A percentile compares a stretch with the other conserved stretches of the same genome.
Evolutionary conservation across 2,888 invertebrate species (phyloP).

Genomic region (Eupithecia inturbata): DNA sequence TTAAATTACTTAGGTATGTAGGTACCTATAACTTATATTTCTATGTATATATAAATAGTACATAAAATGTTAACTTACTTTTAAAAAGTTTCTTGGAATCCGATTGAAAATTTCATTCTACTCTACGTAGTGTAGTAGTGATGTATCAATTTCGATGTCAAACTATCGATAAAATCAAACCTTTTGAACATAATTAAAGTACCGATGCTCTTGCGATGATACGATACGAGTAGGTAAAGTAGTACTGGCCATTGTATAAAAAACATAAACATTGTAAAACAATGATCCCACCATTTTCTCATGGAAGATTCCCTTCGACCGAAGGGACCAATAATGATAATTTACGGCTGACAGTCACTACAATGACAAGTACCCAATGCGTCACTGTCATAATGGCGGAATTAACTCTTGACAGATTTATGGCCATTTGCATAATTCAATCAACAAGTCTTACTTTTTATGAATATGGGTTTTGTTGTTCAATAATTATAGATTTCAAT

Average conservation of each 20-base stretch:
- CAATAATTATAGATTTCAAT: not conserved
- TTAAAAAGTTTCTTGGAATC: not conserved
- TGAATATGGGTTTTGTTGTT: conserved; percentile 7
- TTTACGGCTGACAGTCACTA: conserved; percentile 64
- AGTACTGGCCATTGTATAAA: not conserved
- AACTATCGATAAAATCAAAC: not conserved
- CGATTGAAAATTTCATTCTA: not conserved
- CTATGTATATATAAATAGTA: too few species aligned
- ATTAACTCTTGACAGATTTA: conserved; percentile 78
- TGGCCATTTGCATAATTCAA: conserved; percentile 65
- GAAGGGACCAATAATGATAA: conserved; percentile 52
- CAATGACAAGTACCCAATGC: conserved; percentile 70
- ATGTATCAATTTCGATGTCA: not conserved
- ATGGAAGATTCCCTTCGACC: conserved; percentile 20
- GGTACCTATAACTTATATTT: too few species aligned
- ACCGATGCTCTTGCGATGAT: not conserved
- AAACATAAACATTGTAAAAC: not conserved
- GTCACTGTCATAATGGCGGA: conserved; percentile 82
- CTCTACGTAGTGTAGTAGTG: not conserved
- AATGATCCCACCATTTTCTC: conserved; percentile 4
- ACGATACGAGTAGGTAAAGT: not conserved
- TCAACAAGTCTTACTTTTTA: conserved; percentile 30
- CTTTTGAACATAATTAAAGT: not conserved
- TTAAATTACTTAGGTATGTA: too few species aligned
- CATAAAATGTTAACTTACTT: not conserved